These are phyloP conservation scores for Oxycera nigricornis DNA, from an alignment of 2,888 invertebrate species.

Conservation along the genomic window DNA sequence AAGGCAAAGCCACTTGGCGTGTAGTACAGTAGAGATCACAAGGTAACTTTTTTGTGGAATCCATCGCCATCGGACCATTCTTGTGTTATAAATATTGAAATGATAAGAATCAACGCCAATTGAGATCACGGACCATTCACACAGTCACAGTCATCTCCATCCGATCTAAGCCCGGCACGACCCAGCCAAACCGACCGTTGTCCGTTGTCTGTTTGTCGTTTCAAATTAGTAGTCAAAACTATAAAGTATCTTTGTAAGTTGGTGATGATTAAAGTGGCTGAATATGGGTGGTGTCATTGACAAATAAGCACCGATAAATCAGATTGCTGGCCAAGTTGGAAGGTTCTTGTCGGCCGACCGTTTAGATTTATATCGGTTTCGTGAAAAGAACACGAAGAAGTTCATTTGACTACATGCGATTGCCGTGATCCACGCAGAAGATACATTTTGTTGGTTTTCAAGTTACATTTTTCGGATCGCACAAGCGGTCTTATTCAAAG, in stretches of 20 bases:
- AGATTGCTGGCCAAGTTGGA: neutral
- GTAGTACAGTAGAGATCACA: conserved; percentile 5
- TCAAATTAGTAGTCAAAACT: conserved; percentile 16
- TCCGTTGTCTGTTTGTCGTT: conserved; percentile 1
- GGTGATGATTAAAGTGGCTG: conserved; percentile 44
- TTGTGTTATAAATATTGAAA: conserved; percentile 6
- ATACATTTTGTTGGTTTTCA: too few species aligned
- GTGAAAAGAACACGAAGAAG: too few species aligned
- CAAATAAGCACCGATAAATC: conserved; percentile 41
- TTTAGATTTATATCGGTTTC: too few species aligned
- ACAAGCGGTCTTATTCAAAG: too few species aligned
- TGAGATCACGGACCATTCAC: neutral
- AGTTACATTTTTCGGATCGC: too few species aligned
- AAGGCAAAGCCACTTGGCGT: conserved; percentile 19
- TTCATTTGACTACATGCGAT: too few species aligned
- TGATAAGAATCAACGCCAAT: conserved; percentile 32
- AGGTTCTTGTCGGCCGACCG: too few species aligned
- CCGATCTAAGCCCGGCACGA: too few species aligned
- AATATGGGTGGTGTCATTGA: conserved; percentile 43
- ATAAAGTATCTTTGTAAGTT: conserved; percentile 35
- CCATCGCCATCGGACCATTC: neutral
- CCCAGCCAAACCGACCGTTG: too few species aligned
- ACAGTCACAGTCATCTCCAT: too few species aligned
- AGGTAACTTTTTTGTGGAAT: neutral
- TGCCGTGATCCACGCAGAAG: too few species aligned